A percentile compares a stretch with the other conserved stretches of the same genome.
Conservation (phyloP, 2,797 vertebrate genomes). For the Sylvilagus floridanus region DNA sequence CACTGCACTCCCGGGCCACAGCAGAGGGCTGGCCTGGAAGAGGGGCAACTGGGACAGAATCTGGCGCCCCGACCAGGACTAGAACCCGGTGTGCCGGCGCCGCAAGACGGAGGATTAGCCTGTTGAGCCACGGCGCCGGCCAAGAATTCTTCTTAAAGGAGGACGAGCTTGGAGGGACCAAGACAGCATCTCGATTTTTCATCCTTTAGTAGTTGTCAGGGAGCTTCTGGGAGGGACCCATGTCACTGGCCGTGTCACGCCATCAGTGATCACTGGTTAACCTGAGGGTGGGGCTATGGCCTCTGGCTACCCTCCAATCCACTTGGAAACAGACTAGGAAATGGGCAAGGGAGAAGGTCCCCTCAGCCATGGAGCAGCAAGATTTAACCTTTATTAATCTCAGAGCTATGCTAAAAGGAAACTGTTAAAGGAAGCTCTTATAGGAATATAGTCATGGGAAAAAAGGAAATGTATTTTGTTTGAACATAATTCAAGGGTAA, state of each 20-base stretch:
- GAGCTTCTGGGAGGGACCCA: not conserved
- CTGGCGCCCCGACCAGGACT: too few species aligned
- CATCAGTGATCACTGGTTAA: not conserved
- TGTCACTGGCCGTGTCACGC: rapidly evolving
- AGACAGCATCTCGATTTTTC: not conserved
- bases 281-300: not conserved
- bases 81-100: too few species aligned
- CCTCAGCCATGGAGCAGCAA: not conserved
- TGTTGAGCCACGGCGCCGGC: too few species aligned
- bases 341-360: not conserved
- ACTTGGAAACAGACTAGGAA: not conserved
- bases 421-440: not conserved
- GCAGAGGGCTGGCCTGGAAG: too few species aligned
- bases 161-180: not conserved
- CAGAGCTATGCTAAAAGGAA: not conserved
- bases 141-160: conserved; percentile 13
- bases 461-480: not conserved
- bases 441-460: not conserved
- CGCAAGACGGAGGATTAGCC: too few species aligned
- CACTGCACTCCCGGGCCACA: too few species aligned
- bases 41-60: too few species aligned
- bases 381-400: not conserved
- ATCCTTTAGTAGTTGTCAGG: not conserved
- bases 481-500: not conserved
- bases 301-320: not conserved